Evolutionary conservation across 2,888 invertebrate genomes (phyloP).

Genomic region (Podotricha telesiphe): DNA sequence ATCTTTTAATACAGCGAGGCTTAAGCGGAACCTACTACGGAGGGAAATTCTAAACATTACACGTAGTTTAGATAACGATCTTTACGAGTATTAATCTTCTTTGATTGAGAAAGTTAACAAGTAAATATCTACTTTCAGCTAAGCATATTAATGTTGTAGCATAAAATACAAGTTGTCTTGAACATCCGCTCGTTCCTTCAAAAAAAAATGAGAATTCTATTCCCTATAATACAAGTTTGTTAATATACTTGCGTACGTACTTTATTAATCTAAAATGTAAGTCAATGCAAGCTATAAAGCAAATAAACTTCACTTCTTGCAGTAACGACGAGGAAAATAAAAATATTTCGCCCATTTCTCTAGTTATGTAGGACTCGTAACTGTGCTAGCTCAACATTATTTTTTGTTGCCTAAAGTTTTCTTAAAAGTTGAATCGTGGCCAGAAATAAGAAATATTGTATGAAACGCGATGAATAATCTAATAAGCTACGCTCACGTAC

Average conservation of each 20-base stretch:
- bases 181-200: constrained; percentile 38
- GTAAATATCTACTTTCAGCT: constrained; percentile 47
- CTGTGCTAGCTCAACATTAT: constrained; percentile 32
- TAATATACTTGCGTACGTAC: no score
- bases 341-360: constrained; percentile 23
- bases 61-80: constrained; percentile 48
- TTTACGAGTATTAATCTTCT: constrained; percentile 49
- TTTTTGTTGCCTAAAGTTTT: constrained; percentile 37
- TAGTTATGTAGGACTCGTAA: constrained; percentile 40
- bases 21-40: constrained; percentile 44
- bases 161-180: constrained; percentile 45
- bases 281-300: background rate
- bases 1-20: constrained; percentile 42
- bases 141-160: constrained; percentile 45
- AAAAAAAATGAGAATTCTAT: background rate
- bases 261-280: background rate
- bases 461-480: constrained; percentile 10
- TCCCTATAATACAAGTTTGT: background rate
- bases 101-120: constrained; percentile 50
- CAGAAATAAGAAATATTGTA: constrained; percentile 30
- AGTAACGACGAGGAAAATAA: constrained; percentile 22
- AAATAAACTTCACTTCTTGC: background rate
- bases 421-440: constrained; percentile 28
- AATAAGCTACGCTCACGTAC: constrained; percentile 8
- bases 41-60: constrained; percentile 45